phyloP scores from a whole-genome alignment of 2,888 invertebrate species.

The Phaonia tiefii region DNA sequence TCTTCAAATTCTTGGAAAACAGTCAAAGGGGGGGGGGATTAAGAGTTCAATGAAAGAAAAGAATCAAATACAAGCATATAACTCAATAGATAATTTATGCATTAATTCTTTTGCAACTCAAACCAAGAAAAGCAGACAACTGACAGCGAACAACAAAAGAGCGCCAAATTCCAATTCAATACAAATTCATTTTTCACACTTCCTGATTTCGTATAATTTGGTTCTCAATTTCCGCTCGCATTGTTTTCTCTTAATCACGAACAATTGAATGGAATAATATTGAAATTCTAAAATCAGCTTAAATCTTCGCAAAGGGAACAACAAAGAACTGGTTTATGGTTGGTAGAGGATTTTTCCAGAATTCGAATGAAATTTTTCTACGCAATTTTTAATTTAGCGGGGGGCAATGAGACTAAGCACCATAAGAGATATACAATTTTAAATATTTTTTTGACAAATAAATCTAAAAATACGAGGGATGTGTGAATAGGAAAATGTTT shows the following conservation, averaged over 20 bases:
- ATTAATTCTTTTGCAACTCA: conserved; percentile 13
- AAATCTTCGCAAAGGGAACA: neutral
- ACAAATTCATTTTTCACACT: conserved; percentile 19
- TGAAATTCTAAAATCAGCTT: neutral
- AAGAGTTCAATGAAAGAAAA: conserved; percentile 19
- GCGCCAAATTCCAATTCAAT: conserved; percentile 15
- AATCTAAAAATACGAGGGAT: too few relatives aligned
- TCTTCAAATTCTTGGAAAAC: neutral
- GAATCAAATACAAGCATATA: neutral
- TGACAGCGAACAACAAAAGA: neutral
- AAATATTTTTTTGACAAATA: too few relatives aligned
- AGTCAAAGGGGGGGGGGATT: conserved; percentile 18
- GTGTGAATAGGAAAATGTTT: too few relatives aligned
- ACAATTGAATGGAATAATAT: neutral
- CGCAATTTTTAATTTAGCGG: conserved; percentile 49
- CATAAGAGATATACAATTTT: too few relatives aligned
- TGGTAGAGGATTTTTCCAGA: conserved; percentile 7
- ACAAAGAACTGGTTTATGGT: neutral
- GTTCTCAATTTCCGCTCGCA: neutral
- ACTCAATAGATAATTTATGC: conserved; percentile 27
- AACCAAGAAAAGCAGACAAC: too few relatives aligned
- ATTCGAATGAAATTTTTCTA: conserved; percentile 54
- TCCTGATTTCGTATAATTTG: neutral
- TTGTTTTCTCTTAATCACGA: neutral
- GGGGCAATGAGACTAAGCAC: too few relatives aligned